phyloP scores from a whole-genome alignment of 2,113 vertebrate genomes.

The Neogale vison region DNA sequence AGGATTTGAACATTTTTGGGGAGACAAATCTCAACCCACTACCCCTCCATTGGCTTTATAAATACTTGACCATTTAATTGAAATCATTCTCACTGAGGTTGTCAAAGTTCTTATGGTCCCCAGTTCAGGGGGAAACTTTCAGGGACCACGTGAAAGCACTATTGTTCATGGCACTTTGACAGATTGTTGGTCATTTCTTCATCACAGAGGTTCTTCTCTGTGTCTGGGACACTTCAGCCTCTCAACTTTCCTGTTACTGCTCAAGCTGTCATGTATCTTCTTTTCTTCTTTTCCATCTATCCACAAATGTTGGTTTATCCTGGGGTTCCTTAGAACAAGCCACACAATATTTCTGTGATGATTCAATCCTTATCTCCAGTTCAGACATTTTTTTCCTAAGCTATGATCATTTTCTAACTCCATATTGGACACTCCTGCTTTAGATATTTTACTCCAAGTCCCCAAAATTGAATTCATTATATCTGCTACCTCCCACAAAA shows the following conservation, averaged over 20 bases:
- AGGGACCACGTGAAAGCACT: neutral
- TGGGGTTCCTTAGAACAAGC: neutral
- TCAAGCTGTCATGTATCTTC: neutral
- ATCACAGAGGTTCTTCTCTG: neutral
- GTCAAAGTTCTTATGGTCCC: neutral
- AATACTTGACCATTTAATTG: neutral
- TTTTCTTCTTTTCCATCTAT: neutral
- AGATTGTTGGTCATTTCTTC: neutral
- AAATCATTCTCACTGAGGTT: neutral
- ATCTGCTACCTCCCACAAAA: neutral
- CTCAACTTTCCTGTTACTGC: neutral
- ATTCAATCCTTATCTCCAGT: neutral
- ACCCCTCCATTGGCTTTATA: fast-evolving
- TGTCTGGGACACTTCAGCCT: neutral
- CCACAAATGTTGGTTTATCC: neutral
- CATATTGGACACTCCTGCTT: neutral
- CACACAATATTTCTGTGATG: neutral
- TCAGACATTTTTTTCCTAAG: neutral
- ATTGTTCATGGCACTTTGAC: neutral
- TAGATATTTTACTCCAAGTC: neutral
- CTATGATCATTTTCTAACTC: neutral
- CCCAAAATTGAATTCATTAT: neutral
- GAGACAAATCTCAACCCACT: neutral
- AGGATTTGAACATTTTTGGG: neutral
- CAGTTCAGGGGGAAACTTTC: neutral